Base-by-base conservation (phyloP, 1,140 invertebrate genomes). In the Stenopsyche tienmushanensis region DNA sequence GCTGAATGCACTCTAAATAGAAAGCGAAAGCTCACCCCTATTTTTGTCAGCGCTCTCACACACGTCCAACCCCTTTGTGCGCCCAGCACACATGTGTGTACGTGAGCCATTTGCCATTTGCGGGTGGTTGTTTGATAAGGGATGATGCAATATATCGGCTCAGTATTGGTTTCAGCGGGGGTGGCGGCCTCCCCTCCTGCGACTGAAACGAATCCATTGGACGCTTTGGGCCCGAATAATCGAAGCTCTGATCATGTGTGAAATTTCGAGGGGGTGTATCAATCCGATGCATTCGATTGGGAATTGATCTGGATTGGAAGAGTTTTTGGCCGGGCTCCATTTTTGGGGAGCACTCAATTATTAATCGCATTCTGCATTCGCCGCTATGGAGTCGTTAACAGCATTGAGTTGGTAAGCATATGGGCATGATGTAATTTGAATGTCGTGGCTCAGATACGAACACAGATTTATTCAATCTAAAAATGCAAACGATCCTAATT, bases 211-310 rank as follows among this genome's bases (percentile, higher is more conserved):
- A 18, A 24, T n/a, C 34, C 34, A 57, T 29, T 45, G 54, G 54
- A 49, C 34, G 45, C 15, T 18, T 9, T 49, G 26, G 44, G 41
- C n/a, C 17, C 64, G 26, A 65, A 42, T 50, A 50, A 47, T 25
- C 44, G 2, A 60, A 26, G 53, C 52, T 52, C 53, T 47, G 64
- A 65, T 65, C 64, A 59, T 52, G 64, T 65, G 64, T 59, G n/a
- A 50, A 65, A 65, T 65, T 23, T 26, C 62, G 52, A 26, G 21
- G 45, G 64, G 64, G 42, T 65, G 23, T 18, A 24, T 34, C 44
- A 7, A 59, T 59, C 17, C 47, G 55, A 29, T 24, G 64, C 39
- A 15, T 42, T 44, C 26, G 52, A 49, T 53, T 57, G 53, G 53
- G 18, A 29, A 47, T 42, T 34, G 39, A n/a, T n/a, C n/a, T n/a